Base-by-base conservation (phyloP, 2,113 vertebrate genomes). In the Perca flavescens region DNA sequence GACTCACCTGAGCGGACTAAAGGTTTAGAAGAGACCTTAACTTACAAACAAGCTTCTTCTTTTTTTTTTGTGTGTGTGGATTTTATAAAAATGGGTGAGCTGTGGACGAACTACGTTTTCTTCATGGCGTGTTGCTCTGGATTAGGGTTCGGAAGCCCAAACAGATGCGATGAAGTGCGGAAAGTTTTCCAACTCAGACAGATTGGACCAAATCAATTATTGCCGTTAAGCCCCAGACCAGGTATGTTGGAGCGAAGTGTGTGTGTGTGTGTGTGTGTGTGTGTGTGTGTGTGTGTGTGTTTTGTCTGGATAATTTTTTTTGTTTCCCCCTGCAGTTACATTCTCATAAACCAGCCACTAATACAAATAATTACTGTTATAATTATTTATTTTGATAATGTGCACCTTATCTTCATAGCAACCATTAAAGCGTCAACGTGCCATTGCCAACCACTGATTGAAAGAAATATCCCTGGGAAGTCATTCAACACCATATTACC, bases 131-230 rank as follows among this genome's bases (percentile, higher is more conserved):
- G 72, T 67, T 81, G 76, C 12, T 72, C 49, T 15, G 89, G 58
- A 31, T 25, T 75, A 1, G 82, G 70, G 16, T 46, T 57, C 6
- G 92, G 88, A 31, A 93, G 68, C 60, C 19, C 70, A 6, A 88
- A 75, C 77, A 94, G 66, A 95, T 97, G 97, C 88, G 94, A 96
- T 28, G 93, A 94, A 88, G 96, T 96, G 71, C 90, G 95, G 54
- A 95, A 97, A 97, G 96, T 97, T 96, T 97, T 96, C 89, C 95
- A 94, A 79, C 84, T 94, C 83, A 87, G 92, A 56, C 93, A 95
- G 71, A 95, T 95, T 57, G 97, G 96, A 78, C 89, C 94, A 2
- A 92, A 81, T 73, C 88, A 92, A 46, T 91, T 93, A 61, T 52
- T 96, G 66, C 95, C 94, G 36, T 72, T 90, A 11, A 83, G 83